phyloP scores from a whole-genome alignment of 1,140 invertebrate species.

The Neotoxoptera formosana region DNA sequence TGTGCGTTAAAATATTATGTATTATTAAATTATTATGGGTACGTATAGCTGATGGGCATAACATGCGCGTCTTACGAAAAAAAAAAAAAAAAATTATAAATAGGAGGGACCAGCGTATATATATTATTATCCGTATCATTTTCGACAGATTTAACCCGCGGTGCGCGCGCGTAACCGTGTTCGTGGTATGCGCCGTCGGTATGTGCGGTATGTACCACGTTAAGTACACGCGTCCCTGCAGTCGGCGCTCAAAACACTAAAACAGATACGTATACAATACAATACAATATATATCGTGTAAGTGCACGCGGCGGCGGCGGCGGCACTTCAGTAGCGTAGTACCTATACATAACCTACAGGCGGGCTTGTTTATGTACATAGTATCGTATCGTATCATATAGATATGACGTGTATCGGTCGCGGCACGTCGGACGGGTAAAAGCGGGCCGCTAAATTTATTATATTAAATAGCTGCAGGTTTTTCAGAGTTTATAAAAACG shows the following conservation, averaged over 20 bases:
- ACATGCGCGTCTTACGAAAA: background rate
- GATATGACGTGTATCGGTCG: background rate
- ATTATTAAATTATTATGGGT: background rate
- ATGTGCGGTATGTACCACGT: background rate
- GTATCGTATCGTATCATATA: background rate
- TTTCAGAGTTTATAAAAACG: background rate
- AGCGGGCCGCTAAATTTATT: conserved; percentile 2
- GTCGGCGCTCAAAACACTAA: conserved; percentile 2
- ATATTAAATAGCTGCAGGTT: background rate
- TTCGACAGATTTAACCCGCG: background rate
- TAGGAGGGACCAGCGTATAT: no score
- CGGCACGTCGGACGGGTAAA: background rate
- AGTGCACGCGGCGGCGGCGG: no score
- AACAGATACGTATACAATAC: background rate
- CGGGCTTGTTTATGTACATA: background rate
- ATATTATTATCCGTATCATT: background rate
- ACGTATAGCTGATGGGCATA: background rate
- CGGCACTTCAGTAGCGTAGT: background rate
- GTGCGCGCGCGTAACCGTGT: background rate
- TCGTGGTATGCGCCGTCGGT: background rate
- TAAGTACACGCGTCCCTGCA: background rate
- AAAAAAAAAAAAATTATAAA: no score
- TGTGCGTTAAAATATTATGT: background rate
- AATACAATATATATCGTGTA: no score
- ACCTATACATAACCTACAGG: background rate